These are phyloP conservation scores for Paragorgia papillata DNA, from an alignment of 92 coral and sea anemone species.

Conservation along the genomic window DNA sequence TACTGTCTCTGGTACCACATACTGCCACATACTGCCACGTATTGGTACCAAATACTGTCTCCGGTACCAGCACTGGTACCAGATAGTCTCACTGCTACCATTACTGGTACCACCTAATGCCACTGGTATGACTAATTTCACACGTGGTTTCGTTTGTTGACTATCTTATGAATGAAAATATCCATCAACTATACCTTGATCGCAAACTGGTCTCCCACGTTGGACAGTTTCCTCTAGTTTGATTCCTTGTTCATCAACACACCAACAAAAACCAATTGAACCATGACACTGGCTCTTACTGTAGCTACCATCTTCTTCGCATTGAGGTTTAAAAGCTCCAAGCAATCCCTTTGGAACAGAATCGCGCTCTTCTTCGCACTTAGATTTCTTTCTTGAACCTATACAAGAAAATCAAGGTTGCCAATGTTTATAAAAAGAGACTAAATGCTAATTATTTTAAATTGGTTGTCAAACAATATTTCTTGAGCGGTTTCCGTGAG, in stretches of 20 bases:
- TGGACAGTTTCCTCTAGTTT: slow-evolving; percentile 59
- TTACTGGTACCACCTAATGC: too few species aligned
- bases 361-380: slow-evolving; percentile 52
- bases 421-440: not conserved
- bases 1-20: too few species aligned
- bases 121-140: too few species aligned
- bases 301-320: slow-evolving; percentile 76
- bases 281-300: slow-evolving; percentile 79
- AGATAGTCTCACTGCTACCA: too few species aligned
- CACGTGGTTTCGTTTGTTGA: too few species aligned
- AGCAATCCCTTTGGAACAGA: slow-evolving; percentile 39
- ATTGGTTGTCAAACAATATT: too few species aligned
- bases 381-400: slow-evolving; percentile 2
- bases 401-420: not conserved
- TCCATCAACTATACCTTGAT: slow-evolving; percentile 29
- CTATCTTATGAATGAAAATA: too few species aligned
- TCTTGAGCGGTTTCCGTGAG: too few species aligned
- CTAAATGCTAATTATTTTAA: too few species aligned
- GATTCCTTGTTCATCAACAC: slow-evolving; percentile 77
- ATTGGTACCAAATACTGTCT: too few species aligned
- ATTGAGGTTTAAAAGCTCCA: slow-evolving; percentile 62
- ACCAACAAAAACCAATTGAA: slow-evolving; percentile 85
- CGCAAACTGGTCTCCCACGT: slow-evolving; percentile 1
- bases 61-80: too few species aligned
- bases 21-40: too few species aligned